Conservation (phyloP, 2,888 invertebrate genomes). For the Neria commutata region DNA sequence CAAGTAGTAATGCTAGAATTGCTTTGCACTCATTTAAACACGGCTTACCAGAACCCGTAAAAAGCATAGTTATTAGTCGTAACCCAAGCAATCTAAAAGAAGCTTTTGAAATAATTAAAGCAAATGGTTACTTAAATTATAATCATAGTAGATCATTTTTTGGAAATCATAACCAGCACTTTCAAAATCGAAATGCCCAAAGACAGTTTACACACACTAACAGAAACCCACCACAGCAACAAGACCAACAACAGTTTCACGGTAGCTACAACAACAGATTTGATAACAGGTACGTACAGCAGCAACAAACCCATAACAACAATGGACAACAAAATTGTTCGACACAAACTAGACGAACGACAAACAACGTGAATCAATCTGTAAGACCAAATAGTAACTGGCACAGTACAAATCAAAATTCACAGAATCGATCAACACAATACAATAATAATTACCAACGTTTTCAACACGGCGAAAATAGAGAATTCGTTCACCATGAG, state of each 20-base stretch:
- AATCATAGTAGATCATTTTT: neutral
- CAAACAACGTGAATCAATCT: neutral
- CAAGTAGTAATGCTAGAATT: conserved; percentile 5
- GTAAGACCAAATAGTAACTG: neutral
- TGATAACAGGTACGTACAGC: neutral
- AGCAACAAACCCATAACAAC: neutral
- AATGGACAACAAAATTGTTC: neutral
- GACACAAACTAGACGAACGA: neutral
- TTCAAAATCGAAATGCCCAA: conserved; percentile 4
- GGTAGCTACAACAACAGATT: neutral
- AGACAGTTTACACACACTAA: neutral
- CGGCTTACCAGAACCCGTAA: conserved; percentile 8
- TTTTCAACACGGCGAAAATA: neutral
- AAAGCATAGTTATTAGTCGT: conserved; percentile 14
- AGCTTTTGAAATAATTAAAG: conserved; percentile 16
- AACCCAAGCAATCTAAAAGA: conserved; percentile 12
- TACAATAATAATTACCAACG: neutral
- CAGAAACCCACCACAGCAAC: neutral
- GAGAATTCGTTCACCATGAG: neutral
- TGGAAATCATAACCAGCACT: neutral
- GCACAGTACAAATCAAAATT: too few species aligned
- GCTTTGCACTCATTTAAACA: conserved; percentile 18
- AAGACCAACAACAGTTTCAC: neutral
- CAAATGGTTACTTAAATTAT: conserved; percentile 18
- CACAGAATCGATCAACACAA: too few species aligned